Evolutionary conservation across 2,888 invertebrate species (phyloP).

Genomic region (Lordiphosa andalusiaca): DNA sequence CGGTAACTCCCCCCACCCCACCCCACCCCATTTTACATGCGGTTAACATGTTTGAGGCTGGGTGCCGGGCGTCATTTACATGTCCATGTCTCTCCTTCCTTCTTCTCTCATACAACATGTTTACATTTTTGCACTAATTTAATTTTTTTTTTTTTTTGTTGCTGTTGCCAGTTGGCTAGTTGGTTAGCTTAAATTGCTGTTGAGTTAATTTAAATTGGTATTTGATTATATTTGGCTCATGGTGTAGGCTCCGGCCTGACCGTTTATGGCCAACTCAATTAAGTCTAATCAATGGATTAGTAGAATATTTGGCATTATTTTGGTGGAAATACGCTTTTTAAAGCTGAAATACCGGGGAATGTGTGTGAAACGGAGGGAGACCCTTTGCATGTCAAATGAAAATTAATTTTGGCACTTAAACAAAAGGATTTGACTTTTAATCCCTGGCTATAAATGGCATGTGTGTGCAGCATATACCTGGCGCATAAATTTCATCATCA

Average conservation of each 20-base stretch:
- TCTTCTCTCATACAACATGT: slow-evolving; percentile 62
- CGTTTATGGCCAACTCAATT: slow-evolving; percentile 75
- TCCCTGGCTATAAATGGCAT: slow-evolving; percentile 75
- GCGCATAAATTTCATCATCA: slow-evolving; percentile 45
- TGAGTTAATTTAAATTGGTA: slow-evolving; percentile 75
- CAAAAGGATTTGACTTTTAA: slow-evolving; percentile 73
- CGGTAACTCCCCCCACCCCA: slow-evolving; percentile 5
- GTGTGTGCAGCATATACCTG: slow-evolving; percentile 48
- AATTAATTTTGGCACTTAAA: slow-evolving; percentile 74
- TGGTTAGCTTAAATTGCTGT: slow-evolving; percentile 68
- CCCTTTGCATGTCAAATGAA: slow-evolving; percentile 72
- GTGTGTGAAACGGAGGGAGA: slow-evolving; percentile 23
- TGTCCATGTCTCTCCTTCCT: slow-evolving; percentile 61
- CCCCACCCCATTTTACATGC: slow-evolving; percentile 49
- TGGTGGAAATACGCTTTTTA: slow-evolving; percentile 36
- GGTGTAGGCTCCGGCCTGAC: slow-evolving; percentile 45
- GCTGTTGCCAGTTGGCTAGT: slow-evolving; percentile 25
- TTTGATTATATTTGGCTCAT: slow-evolving; percentile 71
- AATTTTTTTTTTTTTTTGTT: slow-evolving; percentile 49
- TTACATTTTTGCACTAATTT: slow-evolving; percentile 74
- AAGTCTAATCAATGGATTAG: slow-evolving; percentile 72
- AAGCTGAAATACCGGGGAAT: slow-evolving; percentile 13
- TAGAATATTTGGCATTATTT: slow-evolving; percentile 63
- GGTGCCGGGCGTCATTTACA: slow-evolving; percentile 72
- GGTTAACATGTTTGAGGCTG: slow-evolving; percentile 69